Conservation (phyloP, 1,140 invertebrate genomes). For the Diuraphis noxia region DNA sequence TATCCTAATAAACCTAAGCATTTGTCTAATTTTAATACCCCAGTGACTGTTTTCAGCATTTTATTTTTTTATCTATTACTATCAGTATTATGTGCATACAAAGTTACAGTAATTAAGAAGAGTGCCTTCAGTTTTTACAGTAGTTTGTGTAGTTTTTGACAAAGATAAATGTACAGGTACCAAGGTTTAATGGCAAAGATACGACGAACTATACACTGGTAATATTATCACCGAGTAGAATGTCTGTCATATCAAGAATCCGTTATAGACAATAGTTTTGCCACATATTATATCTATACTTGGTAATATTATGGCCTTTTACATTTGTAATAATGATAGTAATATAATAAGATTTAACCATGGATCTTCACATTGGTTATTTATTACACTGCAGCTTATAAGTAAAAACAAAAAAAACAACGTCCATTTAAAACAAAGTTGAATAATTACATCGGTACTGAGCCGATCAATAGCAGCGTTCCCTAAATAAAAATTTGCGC, state of each 20-base stretch:
- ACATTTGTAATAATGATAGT: too few relatives aligned
- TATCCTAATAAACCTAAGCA: not conserved
- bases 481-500: too few relatives aligned
- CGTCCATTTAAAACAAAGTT: too few relatives aligned
- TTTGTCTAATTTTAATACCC: not conserved
- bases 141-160: not conserved
- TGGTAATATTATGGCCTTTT: too few relatives aligned
- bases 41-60: not conserved
- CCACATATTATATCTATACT: too few relatives aligned
- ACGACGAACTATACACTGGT: not conserved
- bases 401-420: too few relatives aligned
- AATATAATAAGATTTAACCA: too few relatives aligned
- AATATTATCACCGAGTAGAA: not conserved
- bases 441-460: too few relatives aligned
- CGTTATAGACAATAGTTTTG: not conserved
- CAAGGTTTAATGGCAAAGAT: too few relatives aligned
- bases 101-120: not conserved
- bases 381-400: too few relatives aligned
- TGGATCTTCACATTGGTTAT: too few relatives aligned
- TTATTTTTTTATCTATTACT: not conserved
- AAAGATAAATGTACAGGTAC: not conserved
- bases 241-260: not conserved
- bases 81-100: not conserved
- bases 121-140: not conserved
- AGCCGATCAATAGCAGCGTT: too few relatives aligned